phyloP scores from a whole-genome alignment of 1,140 invertebrate species.

The Heliothis virescens region DNA sequence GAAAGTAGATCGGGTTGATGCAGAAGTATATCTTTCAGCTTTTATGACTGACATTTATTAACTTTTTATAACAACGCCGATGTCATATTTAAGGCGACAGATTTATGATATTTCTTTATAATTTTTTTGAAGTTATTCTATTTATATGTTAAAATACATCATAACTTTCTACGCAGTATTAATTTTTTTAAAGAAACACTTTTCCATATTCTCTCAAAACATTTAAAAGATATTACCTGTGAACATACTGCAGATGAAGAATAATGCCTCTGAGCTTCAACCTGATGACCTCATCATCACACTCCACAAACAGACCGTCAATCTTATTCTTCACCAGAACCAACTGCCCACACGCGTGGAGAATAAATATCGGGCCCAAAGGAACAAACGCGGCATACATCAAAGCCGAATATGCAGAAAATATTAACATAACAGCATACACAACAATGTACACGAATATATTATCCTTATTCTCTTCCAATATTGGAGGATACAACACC shows the following conservation, averaged over 20 bases:
- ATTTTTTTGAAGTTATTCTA: too few species aligned
- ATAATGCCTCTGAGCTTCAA: slow-evolving; percentile 56
- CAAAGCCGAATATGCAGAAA: slow-evolving; percentile 48
- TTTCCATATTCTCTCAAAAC: too few species aligned
- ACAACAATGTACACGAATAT: slow-evolving; percentile 42
- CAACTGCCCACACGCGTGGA: slow-evolving; percentile 69
- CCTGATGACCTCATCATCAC: slow-evolving; percentile 45
- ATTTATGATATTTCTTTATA: too few species aligned
- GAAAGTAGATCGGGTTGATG: too few species aligned
- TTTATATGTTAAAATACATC: too few species aligned
- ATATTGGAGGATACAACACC: slow-evolving; percentile 55
- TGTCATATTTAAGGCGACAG: too few species aligned
- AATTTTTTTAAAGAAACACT: too few species aligned
- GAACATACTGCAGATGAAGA: slow-evolving; percentile 52
- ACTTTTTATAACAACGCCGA: background rate
- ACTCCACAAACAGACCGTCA: slow-evolving; percentile 51
- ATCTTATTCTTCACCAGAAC: slow-evolving; percentile 59
- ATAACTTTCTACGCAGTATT: too few species aligned
- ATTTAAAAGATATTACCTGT: slow-evolving; percentile 50
- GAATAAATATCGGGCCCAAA: slow-evolving; percentile 64
- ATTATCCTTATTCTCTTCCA: slow-evolving; percentile 62
- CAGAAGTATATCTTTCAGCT: background rate
- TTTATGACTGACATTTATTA: background rate
- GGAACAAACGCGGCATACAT: slow-evolving; percentile 61
- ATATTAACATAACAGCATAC: slow-evolving; percentile 51